Conservation (phyloP, 2,113 vertebrate species). For the Abramis brama region DNA sequence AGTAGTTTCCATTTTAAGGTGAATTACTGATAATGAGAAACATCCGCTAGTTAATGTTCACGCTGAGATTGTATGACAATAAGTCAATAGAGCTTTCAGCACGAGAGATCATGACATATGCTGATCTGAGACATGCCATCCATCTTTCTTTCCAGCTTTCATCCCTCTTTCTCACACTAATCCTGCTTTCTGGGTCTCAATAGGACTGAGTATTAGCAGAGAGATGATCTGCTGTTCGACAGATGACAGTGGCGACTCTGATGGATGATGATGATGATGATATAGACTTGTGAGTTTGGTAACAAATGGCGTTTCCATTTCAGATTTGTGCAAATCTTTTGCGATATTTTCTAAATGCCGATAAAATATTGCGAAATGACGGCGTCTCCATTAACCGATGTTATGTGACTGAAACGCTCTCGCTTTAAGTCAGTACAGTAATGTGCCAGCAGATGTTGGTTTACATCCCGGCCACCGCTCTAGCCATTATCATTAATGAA, state of each 20-base stretch:
- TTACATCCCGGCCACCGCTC: no score
- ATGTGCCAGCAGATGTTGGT: no score
- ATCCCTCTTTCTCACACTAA: background rate
- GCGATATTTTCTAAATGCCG: no score
- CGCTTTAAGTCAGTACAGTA: no score
- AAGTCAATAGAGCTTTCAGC: constrained; percentile 40
- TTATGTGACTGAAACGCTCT: no score
- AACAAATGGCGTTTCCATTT: background rate
- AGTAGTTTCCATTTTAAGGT: constrained; percentile 45
- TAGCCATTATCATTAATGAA: no score
- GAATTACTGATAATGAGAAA: constrained; percentile 43
- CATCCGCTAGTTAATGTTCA: constrained; percentile 38
- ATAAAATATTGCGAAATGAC: no score
- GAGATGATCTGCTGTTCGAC: background rate
- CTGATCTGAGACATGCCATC: background rate
- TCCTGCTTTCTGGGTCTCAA: background rate
- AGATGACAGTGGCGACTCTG: background rate
- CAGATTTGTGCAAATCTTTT: no score
- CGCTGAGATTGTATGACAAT: constrained; percentile 7
- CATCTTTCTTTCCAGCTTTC: background rate
- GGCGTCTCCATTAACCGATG: no score
- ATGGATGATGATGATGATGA: no score
- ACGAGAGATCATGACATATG: constrained; percentile 1
- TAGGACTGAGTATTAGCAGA: no score
- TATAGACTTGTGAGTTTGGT: background rate